Conservation (phyloP, 2,888 invertebrate species). For the Rambutsinella grinnellia region DNA sequence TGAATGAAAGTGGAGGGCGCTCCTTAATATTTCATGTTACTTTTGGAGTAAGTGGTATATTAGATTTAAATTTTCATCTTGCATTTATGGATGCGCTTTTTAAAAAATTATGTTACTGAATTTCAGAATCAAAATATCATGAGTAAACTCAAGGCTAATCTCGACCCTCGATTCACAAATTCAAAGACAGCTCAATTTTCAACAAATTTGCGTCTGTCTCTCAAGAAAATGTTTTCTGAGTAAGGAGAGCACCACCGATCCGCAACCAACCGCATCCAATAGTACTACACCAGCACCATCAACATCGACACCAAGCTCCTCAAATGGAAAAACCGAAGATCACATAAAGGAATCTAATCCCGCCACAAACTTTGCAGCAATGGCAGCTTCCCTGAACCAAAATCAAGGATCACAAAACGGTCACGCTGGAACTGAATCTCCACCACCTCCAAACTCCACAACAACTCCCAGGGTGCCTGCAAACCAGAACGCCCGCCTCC, state of each 20-base stretch:
- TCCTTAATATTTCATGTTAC: constrained; percentile 41
- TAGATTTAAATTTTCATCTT: not conserved
- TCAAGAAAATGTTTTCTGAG: constrained; percentile 46
- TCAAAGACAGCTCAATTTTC: constrained; percentile 50
- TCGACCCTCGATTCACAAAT: constrained; percentile 48
- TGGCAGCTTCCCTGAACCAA: constrained; percentile 32
- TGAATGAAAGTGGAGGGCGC: constrained; percentile 33
- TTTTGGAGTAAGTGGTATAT: constrained; percentile 29
- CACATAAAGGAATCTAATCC: constrained; percentile 12
- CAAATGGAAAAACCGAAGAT: no score
- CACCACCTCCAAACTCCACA: constrained; percentile 1
- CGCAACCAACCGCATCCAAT: constrained; percentile 7
- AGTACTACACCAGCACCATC: constrained; percentile 26
- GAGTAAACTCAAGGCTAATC: constrained; percentile 54
- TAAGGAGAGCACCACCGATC: constrained; percentile 12
- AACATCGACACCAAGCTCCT: no score
- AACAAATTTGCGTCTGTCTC: constrained; percentile 41
- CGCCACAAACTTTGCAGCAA: constrained; percentile 39
- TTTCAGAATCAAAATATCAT: constrained; percentile 50
- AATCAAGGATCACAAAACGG: constrained; percentile 5
- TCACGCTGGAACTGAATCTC: not conserved
- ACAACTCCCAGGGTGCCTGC: not conserved
- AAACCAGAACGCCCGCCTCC: constrained; percentile 1
- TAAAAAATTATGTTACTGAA: not conserved
- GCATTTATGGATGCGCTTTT: not conserved